A percentile compares a stretch with the other conserved stretches of the same genome.
phyloP scores from a whole-genome alignment of 2,888 invertebrate species.

The Copidosoma aretas region DNA sequence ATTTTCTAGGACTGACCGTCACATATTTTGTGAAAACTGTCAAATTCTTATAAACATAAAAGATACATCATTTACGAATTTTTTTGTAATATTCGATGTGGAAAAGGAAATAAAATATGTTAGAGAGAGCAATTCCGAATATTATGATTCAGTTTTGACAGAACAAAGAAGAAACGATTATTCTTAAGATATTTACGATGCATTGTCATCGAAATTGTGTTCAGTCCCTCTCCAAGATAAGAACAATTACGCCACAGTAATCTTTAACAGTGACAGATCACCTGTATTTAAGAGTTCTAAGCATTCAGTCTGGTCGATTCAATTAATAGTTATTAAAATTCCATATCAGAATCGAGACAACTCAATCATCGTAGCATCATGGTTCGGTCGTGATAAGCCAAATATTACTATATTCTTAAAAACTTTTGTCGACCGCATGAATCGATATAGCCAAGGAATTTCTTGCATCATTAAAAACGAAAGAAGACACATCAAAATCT shows the following conservation, averaged over 20 bases:
- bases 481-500: constrained; percentile 9
- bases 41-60: background rate
- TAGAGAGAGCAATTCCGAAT: background rate
- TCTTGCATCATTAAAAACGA: constrained; percentile 30
- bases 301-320: constrained; percentile 37
- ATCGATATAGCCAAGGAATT: constrained; percentile 28
- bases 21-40: background rate
- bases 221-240: constrained; percentile 14
- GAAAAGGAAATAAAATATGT: background rate
- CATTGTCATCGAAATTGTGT: constrained; percentile 31
- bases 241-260: constrained; percentile 24
- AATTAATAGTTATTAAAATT: constrained; percentile 40
- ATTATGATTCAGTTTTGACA: background rate
- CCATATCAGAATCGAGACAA: constrained; percentile 25
- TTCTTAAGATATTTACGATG: constrained; percentile 27
- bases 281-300: constrained; percentile 36
- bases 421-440: constrained; percentile 30
- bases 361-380: constrained; percentile 35
- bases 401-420: constrained; percentile 27
- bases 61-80: background rate
- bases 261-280: constrained; percentile 37
- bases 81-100: background rate
- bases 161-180: background rate
- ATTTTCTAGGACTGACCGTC: background rate
- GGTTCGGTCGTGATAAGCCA: constrained; percentile 38